Base-by-base conservation (phyloP, 2,888 invertebrate genomes). In the Rhagophthalmus giganteus region DNA sequence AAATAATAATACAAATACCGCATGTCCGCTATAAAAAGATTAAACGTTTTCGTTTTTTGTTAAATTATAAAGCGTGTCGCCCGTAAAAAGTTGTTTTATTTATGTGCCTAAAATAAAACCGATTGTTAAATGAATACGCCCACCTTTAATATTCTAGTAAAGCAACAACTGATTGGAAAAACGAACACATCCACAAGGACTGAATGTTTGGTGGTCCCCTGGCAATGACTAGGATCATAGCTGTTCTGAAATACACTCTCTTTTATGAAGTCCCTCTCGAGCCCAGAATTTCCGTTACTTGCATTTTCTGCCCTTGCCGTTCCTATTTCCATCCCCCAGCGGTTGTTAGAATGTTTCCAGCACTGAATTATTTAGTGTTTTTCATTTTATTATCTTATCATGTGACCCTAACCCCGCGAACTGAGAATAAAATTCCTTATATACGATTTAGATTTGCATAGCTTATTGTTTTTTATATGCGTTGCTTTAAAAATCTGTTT, bases 161-260 rank as follows among this genome's bases (percentile, higher is more conserved):
- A 28, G 9, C 31, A 41, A 41, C 27, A 35, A 40, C 16, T 41
- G 40, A 52, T 52, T 52, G 52, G 28, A 47, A 52, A 45, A 38
- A 12, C 33, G 45, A 37, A 33, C 34, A 30, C 26, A 33, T 47
- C 30, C 32, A 38, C 33, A 48, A 41, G 31, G 42, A 33, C 30
- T 37, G 44, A 44, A 45, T 39, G 45, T 49, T 54, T 39, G 31
- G 44, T 42, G 45, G 38, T 54, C 49, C 54, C 44, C 40, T 54
- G 49, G 35, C 54, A 54, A 54, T 54, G 45, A 54, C 27, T 44
- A 32, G 40, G 40, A 49, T 49, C 54, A 49, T 49, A 49, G 49
- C 35, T 45, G 48, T 49, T 39, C 38, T 34, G 49, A 45, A 49
- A 54, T 49, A 54, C 42, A 54, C 48, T 51, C 44, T 38, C 38